phyloP scores from a whole-genome alignment of 92 coral and sea anemone genomes.

The Ricordea florida region DNA sequence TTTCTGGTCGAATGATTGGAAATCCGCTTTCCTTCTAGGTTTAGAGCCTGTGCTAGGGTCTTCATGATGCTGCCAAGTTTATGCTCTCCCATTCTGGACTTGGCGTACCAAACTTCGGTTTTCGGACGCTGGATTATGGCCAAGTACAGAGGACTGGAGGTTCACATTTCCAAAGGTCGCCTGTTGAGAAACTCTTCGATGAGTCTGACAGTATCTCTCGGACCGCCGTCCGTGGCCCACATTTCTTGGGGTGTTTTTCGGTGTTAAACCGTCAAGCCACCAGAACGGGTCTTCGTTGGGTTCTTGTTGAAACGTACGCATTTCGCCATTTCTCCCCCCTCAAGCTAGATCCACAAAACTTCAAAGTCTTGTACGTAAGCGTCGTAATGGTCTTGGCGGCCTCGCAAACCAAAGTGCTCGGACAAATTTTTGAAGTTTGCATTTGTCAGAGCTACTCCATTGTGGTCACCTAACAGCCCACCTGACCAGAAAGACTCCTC shows the following conservation, averaged over 20 bases:
- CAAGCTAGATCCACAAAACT: slow-evolving; percentile 3
- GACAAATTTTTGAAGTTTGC: slow-evolving; percentile 19
- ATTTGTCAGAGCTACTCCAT: slow-evolving; percentile 1
- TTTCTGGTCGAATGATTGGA: slow-evolving; percentile 41
- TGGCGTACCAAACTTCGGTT: slow-evolving; percentile 6
- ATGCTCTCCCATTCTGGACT: slow-evolving; percentile 23
- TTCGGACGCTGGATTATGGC: slow-evolving; percentile 8
- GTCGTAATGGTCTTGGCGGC: slow-evolving; percentile 18
- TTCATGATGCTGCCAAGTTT: slow-evolving; percentile 21
- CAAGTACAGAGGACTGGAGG: slow-evolving; percentile 9
- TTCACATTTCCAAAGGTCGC: neutral
- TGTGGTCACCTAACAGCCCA: slow-evolving; percentile 15
- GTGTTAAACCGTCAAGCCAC: neutral
- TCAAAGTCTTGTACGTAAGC: too few relatives aligned
- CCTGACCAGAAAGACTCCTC: neutral
- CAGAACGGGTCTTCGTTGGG: slow-evolving; percentile 1
- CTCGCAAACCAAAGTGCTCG: slow-evolving; percentile 21
- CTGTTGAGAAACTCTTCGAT: neutral
- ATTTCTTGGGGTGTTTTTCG: slow-evolving; percentile 1
- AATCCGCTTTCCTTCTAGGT: neutral
- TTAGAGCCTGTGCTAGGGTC: neutral
- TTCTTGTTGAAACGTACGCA: neutral
- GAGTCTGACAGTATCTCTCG: slow-evolving; percentile 18
- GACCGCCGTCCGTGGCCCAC: slow-evolving; percentile 21
- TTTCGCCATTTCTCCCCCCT: neutral